These are phyloP conservation scores for Poeciliopsis turrubarensis DNA, from an alignment of 2,113 vertebrate genomes.

Conservation along the genomic window DNA sequence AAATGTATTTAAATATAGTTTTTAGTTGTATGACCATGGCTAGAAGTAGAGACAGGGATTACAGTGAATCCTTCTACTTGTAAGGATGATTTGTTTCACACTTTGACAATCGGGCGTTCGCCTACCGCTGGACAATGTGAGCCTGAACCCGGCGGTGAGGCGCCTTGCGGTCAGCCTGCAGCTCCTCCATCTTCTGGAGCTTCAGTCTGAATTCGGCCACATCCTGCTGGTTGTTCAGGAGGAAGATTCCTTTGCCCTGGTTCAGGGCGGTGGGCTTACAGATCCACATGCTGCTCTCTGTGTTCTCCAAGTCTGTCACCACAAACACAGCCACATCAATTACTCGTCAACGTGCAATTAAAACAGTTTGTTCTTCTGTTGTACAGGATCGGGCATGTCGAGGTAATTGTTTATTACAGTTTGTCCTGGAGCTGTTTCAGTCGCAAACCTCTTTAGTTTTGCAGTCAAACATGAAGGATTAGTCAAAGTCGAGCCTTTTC, in stretches of 20 bases:
- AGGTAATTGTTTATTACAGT: too few species aligned
- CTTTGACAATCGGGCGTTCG: slow-evolving; percentile 4
- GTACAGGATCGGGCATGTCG: neutral
- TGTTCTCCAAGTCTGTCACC: slow-evolving; percentile 37
- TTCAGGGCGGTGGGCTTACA: slow-evolving; percentile 88
- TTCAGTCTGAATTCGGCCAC: slow-evolving; percentile 70
- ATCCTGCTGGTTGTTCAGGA: slow-evolving; percentile 81
- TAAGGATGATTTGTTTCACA: too few species aligned
- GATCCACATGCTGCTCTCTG: slow-evolving; percentile 83
- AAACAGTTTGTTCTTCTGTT: neutral
- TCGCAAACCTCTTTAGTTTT: too few species aligned
- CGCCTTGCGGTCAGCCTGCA: slow-evolving; percentile 40
- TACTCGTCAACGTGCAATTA: neutral
- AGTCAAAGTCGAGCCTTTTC: too few species aligned
- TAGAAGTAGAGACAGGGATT: too few species aligned
- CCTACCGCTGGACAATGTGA: slow-evolving; percentile 85
- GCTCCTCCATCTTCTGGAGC: slow-evolving; percentile 66
- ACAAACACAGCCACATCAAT: slow-evolving; percentile 1
- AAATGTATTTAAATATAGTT: too few species aligned
- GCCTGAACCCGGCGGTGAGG: slow-evolving; percentile 67
- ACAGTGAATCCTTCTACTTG: too few species aligned
- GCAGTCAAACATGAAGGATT: too few species aligned
- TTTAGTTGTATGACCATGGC: too few species aligned
- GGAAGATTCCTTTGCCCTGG: slow-evolving; percentile 90
- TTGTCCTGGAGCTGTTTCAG: too few species aligned